Percentiles rank a stretch among this genome's conserved stretches.
These are phyloP conservation scores for Brachyalestes nurse DNA, from an alignment of 2,797 vertebrate genomes.

Conservation along the genomic window DNA sequence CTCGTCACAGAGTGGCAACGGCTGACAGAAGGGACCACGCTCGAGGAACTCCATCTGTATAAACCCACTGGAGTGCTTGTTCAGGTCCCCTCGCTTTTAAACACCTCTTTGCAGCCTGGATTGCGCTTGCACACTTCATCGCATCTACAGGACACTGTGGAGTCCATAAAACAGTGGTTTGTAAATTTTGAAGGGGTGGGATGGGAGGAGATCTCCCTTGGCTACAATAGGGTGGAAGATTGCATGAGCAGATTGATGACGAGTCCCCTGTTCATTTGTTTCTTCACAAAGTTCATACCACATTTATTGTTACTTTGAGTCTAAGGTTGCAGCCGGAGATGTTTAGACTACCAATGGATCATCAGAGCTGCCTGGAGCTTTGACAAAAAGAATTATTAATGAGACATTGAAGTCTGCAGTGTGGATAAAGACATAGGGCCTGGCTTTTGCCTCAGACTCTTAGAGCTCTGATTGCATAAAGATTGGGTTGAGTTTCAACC, in stretches of 20 bases:
- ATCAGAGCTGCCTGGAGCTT: constrained; percentile 13
- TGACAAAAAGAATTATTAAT: constrained; percentile 48
- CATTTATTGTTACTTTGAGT: constrained; percentile 36
- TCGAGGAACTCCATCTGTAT: constrained; percentile 39
- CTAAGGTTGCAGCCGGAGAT: constrained; percentile 18
- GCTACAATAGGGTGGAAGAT: constrained; percentile 23
- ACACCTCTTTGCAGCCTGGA: constrained; percentile 13
- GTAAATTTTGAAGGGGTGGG: background rate
- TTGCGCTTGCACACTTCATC: constrained; percentile 16
- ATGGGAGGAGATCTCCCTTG: constrained; percentile 23
- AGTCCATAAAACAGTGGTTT: constrained; percentile 33
- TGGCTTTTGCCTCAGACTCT: constrained; percentile 12
- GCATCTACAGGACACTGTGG: background rate
- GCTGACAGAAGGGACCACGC: constrained; percentile 12
- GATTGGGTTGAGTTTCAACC: constrained; percentile 29
- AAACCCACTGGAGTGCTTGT: constrained; percentile 38
- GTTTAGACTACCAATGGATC: constrained; percentile 43
- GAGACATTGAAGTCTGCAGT: constrained; percentile 23
- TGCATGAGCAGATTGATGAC: constrained; percentile 36
- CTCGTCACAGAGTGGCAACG: background rate
- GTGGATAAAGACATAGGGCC: constrained; percentile 22
- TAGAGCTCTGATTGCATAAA: constrained; percentile 17
- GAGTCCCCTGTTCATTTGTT: constrained; percentile 6
- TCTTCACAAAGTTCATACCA: constrained; percentile 19
- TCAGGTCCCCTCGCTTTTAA: constrained; percentile 32